Base-by-base conservation (phyloP, 2,888 invertebrate genomes). In the Amphipoea lucens region DNA sequence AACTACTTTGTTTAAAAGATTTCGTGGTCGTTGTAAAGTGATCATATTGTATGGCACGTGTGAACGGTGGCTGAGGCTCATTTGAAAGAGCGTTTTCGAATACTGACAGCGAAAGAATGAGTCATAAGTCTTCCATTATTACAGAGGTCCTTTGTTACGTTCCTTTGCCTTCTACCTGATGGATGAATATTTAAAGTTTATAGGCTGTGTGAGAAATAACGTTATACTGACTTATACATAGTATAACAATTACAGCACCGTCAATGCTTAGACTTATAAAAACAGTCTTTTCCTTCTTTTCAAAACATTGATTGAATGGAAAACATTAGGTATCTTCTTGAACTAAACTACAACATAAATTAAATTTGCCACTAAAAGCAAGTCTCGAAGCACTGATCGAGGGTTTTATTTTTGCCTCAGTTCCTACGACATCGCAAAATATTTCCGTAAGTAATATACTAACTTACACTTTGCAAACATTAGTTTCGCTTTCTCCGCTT, bases 31-130 rank as follows among this genome's bases (percentile, higher is more conserved):
- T 87, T 87, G 86, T 87, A 80, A 87, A 83, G 79, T 81, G 79
- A 86, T 82, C 83, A 83, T 87, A 89, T 90, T 90, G 88, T 89
- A 87, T 87, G 84, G 85, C 84, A 90, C 90, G 90, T 89, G 90
- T 87, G 91, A 91, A 91, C 83, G 86, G 88, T 87, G 87, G 86
- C 86, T 88, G 90, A 90, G 88, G 82, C 76, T 83, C 88, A 83
- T 91, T 91, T 89, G 85, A 89, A 89, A 89, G 87, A 87, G 88
- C 85, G 82, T 86, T 92, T 90, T 86, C 87, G 89, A 91, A 91
- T 90, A 90, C 87, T 89, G 90, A 87, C 90, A 87, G 87, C 84
- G 81, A 89, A 89, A 90, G 90, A 90, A 93, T 94, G 93, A 94
- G 82, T 94, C 93, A 93, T 90, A 90, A 86, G 88, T 89, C 89